Evolutionary conservation across 2,888 invertebrate genomes (phyloP), one percentile per base, ranked within the genome.

Genomic region (Pterobdella sp.): DNA sequence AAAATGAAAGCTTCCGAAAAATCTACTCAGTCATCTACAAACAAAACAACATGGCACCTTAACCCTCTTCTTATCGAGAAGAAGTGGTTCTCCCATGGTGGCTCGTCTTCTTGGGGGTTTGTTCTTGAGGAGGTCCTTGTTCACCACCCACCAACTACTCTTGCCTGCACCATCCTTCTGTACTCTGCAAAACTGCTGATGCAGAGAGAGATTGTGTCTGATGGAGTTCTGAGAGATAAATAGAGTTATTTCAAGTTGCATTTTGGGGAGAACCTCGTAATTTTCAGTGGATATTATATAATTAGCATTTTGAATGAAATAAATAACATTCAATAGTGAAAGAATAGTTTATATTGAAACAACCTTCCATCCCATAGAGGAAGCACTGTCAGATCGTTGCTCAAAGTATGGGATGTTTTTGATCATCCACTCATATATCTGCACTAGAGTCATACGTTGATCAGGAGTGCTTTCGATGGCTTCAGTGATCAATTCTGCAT

Each of bases 381-480:
- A 94, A 85, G 96, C 97, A 85, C 93, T 94, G 86, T 98, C 98
- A 60, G 97, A 97, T 85, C 98, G 97, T 86, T 98, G 96, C 87
- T 96, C 95, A 88, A 98, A 98, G 86, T 96, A 98, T 80, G 95
- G 91, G 81, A 98, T 95, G 85, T 98, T 97, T 97, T 42, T 42
- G 76, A 98, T 96, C 96, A 98, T 98, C 97, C 97, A 98, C 86
- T 98, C 97, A 88, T 98, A 98, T 82, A 98, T 97, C 87, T 98
- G 97, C 75, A 94, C 93, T 79, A 98, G 87, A 1, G 98, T 98
- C 77, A 98, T 88, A 74, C 97, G 87, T 84, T 94, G 93, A 81
- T 98, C 97, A 66, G 91, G 90, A 71, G 95, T 91, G 76, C 93
- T 93, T 81, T 92, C 91, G 84, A 98, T 97, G 80, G 97, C 97